These are phyloP conservation scores for Plodia interpunctella DNA, from an alignment of 1,140 invertebrate genomes.

Conservation along the genomic window DNA sequence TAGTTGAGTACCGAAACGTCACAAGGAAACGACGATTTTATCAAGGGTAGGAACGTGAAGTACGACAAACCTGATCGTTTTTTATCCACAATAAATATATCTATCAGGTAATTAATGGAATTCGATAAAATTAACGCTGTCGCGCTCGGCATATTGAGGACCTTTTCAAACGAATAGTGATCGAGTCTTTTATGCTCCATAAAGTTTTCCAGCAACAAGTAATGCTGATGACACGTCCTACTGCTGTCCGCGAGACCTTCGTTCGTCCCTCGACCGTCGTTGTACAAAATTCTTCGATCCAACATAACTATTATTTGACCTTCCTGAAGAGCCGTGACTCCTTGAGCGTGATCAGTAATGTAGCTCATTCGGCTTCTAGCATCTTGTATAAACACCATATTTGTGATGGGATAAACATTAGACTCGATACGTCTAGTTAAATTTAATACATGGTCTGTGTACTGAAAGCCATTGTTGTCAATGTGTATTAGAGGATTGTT, in stretches of 20 bases:
- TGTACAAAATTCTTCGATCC: conserved; percentile 89
- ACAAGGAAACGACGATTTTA: conserved; percentile 53
- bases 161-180: conserved; percentile 26
- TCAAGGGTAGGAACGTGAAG: conserved; percentile 50
- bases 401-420: conserved; percentile 93
- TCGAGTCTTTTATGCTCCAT: conserved; percentile 23
- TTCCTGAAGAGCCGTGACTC: conserved; percentile 87
- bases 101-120: conserved; percentile 84
- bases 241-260: conserved; percentile 94
- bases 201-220: conserved; percentile 87
- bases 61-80: conserved; percentile 38
- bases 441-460: conserved; percentile 41
- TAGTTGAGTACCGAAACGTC: conserved; percentile 52
- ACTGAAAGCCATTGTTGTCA: conserved; percentile 92
- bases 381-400: conserved; percentile 90
- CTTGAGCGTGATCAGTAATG: conserved; percentile 90
- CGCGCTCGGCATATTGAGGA: conserved; percentile 78
- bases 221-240: conserved; percentile 87
- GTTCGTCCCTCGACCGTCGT: conserved; percentile 91
- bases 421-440: conserved; percentile 82
- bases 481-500: conserved; percentile 87
- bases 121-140: conserved; percentile 84
- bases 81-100: conserved; percentile 84
- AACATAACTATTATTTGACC: conserved; percentile 93
- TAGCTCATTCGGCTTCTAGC: conserved; percentile 83